A percentile compares a stretch with the other conserved stretches of the same genome.
phyloP scores from a whole-genome alignment of 1,140 invertebrate genomes.

The Monochamus saltuarius region DNA sequence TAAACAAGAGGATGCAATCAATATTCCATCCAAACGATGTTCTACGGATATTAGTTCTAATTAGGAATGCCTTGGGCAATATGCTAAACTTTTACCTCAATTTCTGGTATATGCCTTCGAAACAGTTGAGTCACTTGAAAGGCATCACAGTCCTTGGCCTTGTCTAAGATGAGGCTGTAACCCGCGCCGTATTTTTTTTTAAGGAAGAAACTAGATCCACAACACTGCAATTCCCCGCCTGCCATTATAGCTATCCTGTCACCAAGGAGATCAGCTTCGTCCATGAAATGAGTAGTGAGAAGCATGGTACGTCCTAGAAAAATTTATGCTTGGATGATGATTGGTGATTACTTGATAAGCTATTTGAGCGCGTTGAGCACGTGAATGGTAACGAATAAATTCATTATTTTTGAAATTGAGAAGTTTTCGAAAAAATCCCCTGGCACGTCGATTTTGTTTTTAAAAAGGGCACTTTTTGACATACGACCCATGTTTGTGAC shows the following conservation, averaged over 20 bases:
- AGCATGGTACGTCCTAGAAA: constrained; percentile 69
- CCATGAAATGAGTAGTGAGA: constrained; percentile 97
- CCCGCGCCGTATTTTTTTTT: constrained; percentile 83
- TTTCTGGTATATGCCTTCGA: constrained; percentile 35
- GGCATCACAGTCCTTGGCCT: constrained; percentile 57
- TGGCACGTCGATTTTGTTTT: too few species aligned
- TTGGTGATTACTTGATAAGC: background rate
- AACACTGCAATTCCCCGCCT: constrained; percentile 76
- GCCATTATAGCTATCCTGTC: constrained; percentile 92
- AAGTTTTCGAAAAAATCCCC: too few species aligned
- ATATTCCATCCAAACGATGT: background rate
- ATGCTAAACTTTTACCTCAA: constrained; percentile 30
- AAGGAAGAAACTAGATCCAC: constrained; percentile 82
- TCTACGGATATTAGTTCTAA: too few species aligned
- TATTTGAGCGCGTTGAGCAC: background rate
- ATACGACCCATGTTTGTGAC: too few species aligned
- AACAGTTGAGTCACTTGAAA: constrained; percentile 34
- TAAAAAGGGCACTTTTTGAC: too few species aligned
- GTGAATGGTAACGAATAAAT: too few species aligned
- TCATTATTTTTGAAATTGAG: too few species aligned
- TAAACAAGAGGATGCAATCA: background rate
- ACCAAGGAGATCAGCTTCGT: constrained; percentile 93
- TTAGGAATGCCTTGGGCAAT: too few species aligned
- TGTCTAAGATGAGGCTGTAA: constrained; percentile 61
- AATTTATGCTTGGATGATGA: background rate